A percentile compares a stretch with the other conserved stretches of the same genome.
Evolutionary conservation across 2,888 invertebrate genomes (phyloP).

Genomic region (Drosophila mettleri): DNA sequence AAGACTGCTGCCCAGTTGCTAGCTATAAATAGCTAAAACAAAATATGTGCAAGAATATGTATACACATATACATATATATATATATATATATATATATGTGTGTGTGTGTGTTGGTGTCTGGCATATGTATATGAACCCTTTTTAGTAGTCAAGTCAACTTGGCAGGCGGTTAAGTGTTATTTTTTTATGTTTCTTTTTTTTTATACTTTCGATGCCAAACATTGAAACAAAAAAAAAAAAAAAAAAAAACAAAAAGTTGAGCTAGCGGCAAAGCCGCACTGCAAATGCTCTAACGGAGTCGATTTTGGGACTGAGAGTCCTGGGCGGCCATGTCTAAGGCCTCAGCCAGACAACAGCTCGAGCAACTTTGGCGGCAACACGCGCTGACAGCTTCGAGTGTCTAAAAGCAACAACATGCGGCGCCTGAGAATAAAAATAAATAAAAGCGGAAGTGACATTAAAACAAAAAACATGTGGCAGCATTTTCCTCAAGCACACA

Average conservation of each 20-base stretch:
- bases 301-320: no score
- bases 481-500: conserved; percentile 54
- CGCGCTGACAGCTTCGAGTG: conserved; percentile 42
- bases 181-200: conserved; percentile 29
- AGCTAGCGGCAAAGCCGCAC: not conserved
- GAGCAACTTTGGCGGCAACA: conserved; percentile 16
- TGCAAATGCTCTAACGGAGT: conserved; percentile 13
- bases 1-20: conserved; percentile 29
- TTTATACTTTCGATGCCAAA: conserved; percentile 14
- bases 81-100: not conserved
- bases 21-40: conserved; percentile 36
- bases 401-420: conserved; percentile 18
- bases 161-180: conserved; percentile 21
- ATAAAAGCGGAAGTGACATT: conserved; percentile 74
- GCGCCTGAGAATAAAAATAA: conserved; percentile 60
- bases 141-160: conserved; percentile 40
- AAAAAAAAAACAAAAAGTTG: no score
- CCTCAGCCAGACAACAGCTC: conserved; percentile 38
- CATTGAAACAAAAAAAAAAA: not conserved
- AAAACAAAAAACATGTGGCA: conserved; percentile 75
- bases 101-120: not conserved
- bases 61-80: not conserved
- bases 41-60: not conserved
- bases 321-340: conserved; percentile 32
- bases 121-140: conserved; percentile 39